Evolutionary conservation across 2,797 vertebrate species (phyloP), one percentile per base, ranked within the genome.

Genomic region (Sebastes alutus): DNA sequence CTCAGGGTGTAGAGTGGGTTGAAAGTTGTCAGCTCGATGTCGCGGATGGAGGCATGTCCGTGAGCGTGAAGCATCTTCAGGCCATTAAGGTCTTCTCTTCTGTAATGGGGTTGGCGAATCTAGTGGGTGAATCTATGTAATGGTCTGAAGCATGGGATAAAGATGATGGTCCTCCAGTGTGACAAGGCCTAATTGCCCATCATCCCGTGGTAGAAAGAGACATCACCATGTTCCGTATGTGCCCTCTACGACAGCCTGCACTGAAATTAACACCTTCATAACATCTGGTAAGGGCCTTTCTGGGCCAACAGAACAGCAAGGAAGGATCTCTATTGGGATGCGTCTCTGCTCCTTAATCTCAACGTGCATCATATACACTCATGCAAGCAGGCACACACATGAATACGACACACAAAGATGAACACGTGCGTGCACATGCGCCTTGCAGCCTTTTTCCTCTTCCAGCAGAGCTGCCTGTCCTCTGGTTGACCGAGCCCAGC

Each of bases 181-280:
- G 93, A 94, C 84, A 84, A 90, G 91, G 90, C 92, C 93, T 96
- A 95, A 96, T 96, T 96, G 93, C 93, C 91, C 91, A 78, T 92
- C 92, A 93, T 91, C 81, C 83, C 75, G 85, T 80, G 88, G 84
- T 88, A 88, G 92, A 96, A 90, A 94, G 91, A 95, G 94, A 96
- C 89, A 94, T 96, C 93, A 94, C 77, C 74, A 27, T 92, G 91
- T 93, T 95, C 77, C 49, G 73, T 88, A 84, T 86, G 87, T 87
- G 90, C 81, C 87, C 91, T 92, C 88, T 83, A 85, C 85, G 79
- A 93, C 93, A 94, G 93, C 87, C 91, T 88, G 91, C 86, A 77
- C 91, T 85, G 91, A 94, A 93, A 95, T 94, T 82, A 96, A 93
- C 96, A 94, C 95, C 93, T 95, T 94, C 87, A 82, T 86, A 96